Conservation (phyloP, 1,140 invertebrate species). For the Holcopasites calliopsidis region DNA sequence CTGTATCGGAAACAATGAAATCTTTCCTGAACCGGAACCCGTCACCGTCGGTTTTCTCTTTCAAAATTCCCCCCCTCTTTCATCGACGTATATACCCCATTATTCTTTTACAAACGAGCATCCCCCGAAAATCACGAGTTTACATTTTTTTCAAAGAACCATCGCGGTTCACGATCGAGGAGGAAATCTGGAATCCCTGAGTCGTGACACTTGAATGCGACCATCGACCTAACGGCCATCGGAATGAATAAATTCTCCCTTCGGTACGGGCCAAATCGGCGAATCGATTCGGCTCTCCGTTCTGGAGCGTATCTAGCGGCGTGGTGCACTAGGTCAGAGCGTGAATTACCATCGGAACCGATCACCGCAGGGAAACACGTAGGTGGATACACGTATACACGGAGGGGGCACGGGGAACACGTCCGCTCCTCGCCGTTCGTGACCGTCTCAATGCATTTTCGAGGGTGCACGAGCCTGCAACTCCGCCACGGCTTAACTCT, state of each 20-base stretch:
- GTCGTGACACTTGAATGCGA: constrained; percentile 36
- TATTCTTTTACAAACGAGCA: neutral
- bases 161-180: neutral
- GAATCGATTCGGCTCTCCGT: constrained; percentile 24
- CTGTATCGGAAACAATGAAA: neutral
- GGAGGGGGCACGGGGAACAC: neutral
- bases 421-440: constrained; percentile 62
- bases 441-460: constrained; percentile 73
- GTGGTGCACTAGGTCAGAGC: constrained; percentile 18
- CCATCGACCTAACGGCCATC: neutral
- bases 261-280: neutral
- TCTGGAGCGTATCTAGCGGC: constrained; percentile 15
- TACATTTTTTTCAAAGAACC: neutral
- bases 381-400: neutral
- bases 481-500: constrained; percentile 72
- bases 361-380: neutral
- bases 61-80: neutral
- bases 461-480: constrained; percentile 71
- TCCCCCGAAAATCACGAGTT: neutral
- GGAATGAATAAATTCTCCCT: constrained; percentile 18
- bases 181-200: neutral
- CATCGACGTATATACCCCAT: neutral
- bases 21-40: neutral
- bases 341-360: neutral
- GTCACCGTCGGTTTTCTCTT: neutral